phyloP scores from a whole-genome alignment of 2,113 vertebrate species.

The Megaptera novaeangliae region DNA sequence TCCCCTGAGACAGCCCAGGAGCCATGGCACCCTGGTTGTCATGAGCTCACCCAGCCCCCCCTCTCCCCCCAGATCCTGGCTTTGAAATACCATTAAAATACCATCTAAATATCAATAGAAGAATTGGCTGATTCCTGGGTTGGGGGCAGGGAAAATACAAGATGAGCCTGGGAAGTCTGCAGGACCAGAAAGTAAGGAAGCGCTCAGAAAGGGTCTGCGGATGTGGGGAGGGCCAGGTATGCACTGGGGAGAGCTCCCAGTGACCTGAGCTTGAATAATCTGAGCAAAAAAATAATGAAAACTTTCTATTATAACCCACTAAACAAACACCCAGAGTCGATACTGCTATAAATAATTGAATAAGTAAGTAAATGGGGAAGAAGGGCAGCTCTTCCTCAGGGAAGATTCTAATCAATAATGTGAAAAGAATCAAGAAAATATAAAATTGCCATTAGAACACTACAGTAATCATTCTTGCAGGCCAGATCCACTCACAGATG shows the following conservation, averaged over 20 bases:
- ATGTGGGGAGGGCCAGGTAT: neutral
- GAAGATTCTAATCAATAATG: neutral
- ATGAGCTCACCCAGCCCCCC: rapidly evolving
- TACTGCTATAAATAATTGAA: neutral
- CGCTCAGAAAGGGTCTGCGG: neutral
- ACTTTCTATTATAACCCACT: neutral
- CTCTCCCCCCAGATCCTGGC: too few species aligned
- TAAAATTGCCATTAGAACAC: rapidly evolving
- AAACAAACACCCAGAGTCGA: neutral
- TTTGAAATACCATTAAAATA: neutral
- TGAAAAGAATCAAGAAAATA: neutral
- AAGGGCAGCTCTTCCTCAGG: neutral
- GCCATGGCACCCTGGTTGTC: too few species aligned
- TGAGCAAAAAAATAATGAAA: neutral
- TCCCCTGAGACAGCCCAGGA: neutral
- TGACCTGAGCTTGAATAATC: neutral
- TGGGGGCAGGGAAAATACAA: neutral
- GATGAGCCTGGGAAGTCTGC: too few species aligned
- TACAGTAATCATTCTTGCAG: neutral
- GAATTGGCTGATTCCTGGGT: rapidly evolving
- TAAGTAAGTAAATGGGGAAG: neutral
- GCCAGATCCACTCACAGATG: neutral
- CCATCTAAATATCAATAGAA: neutral
- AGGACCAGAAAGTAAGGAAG: neutral
- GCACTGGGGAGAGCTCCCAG: rapidly evolving